Percentiles rank a stretch among this genome's conserved stretches.
Evolutionary conservation across 2,888 invertebrate genomes (phyloP).

Genomic region (Drosophila siamana): DNA sequence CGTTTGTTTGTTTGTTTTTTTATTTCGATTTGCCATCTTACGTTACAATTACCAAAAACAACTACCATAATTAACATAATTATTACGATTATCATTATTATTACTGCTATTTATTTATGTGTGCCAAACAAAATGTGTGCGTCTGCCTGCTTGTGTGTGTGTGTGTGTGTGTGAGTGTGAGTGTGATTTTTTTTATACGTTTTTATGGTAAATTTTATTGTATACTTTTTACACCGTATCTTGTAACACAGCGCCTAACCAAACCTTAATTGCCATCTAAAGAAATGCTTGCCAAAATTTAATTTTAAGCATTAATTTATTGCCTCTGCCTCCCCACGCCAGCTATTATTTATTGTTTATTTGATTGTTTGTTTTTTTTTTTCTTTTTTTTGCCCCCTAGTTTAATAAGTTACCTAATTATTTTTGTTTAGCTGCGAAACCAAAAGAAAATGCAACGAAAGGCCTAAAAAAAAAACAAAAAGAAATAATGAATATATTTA

Average conservation of each 20-base stretch:
- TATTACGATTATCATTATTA: conserved; percentile 8
- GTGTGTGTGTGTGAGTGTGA: conserved; percentile 7
- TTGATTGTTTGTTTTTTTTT: conserved; percentile 4
- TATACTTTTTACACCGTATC: conserved; percentile 11
- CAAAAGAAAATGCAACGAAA: conserved; percentile 57
- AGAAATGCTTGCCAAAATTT: conserved; percentile 71
- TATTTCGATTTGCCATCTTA: conserved; percentile 42
- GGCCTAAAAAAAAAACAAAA: no score
- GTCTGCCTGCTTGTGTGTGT: conserved; percentile 10
- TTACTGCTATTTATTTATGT: conserved; percentile 63
- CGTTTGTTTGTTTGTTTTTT: no score
- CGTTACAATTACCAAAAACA: conserved; percentile 18
- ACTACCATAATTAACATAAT: conserved; percentile 26
- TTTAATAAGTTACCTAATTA: conserved; percentile 17
- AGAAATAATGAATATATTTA: neutral
- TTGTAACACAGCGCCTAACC: conserved; percentile 26
- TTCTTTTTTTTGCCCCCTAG: conserved; percentile 14
- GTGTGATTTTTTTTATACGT: neutral
- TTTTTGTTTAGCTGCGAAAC: conserved; percentile 53
- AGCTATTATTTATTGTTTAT: conserved; percentile 58
- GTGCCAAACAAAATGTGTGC: conserved; percentile 60
- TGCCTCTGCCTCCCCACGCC: conserved; percentile 23
- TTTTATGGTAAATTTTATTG: neutral
- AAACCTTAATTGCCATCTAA: conserved; percentile 67
- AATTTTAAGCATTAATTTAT: conserved; percentile 59